Conservation (phyloP, 1,140 invertebrate species). For the Dufourea novaeangliae region DNA sequence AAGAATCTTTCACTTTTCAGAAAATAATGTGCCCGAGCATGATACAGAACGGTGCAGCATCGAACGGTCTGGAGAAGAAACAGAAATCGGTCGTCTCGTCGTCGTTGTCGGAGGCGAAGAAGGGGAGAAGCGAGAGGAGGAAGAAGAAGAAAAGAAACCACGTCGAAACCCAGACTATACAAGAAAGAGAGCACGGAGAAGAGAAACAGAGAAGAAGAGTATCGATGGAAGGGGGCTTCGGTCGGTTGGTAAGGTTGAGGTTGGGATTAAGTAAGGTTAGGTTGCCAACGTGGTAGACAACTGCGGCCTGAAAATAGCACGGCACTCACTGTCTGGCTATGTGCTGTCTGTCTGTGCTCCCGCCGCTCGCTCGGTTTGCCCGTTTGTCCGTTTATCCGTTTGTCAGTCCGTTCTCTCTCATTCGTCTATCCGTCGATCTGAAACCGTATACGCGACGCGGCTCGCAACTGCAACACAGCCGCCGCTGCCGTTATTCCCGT, state of each 20-base stretch:
- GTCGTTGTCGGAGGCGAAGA: too few relatives aligned
- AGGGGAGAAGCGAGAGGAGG: background rate
- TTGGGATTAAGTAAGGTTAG: constrained; percentile 64
- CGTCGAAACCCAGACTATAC: background rate
- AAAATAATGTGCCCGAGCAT: background rate
- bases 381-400: constrained; percentile 56
- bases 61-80: background rate
- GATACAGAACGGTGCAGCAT: background rate
- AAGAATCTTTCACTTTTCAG: background rate
- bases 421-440: constrained; percentile 63
- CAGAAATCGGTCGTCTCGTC: background rate
- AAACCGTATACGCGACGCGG: constrained; percentile 52
- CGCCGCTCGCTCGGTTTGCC: constrained; percentile 44
- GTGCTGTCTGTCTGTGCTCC: constrained; percentile 69
- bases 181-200: background rate
- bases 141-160: background rate
- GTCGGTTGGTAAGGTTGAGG: constrained; percentile 59
- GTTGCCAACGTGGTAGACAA: constrained; percentile 54
- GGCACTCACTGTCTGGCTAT: constrained; percentile 77
- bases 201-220: background rate
- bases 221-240: constrained; percentile 16
- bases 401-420: constrained; percentile 49
- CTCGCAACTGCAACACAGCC: background rate
- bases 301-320: constrained; percentile 72
- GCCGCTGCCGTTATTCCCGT: constrained; percentile 1